Conservation (phyloP, 2,797 vertebrate genomes). For the Falco cherrug region DNA sequence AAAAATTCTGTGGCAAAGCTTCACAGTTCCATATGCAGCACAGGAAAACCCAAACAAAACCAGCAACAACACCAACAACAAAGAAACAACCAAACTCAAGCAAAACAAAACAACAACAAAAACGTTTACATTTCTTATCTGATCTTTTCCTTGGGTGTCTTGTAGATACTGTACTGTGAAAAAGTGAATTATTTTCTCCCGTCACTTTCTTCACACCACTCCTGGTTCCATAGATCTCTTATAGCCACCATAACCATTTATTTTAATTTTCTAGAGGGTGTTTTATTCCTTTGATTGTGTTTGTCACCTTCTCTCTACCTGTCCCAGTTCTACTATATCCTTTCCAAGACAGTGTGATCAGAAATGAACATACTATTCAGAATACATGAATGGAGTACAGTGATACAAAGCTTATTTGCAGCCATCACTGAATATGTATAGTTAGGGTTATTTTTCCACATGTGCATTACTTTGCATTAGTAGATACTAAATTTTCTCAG, state of each 20-base stretch:
- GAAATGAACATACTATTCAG: neutral
- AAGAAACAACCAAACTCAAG: accelerated
- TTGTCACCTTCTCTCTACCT: neutral
- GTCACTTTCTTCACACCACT: neutral
- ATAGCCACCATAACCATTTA: neutral
- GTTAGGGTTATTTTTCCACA: neutral
- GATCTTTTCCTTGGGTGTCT: neutral
- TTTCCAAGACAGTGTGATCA: neutral
- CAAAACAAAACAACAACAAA: neutral
- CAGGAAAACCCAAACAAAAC: neutral
- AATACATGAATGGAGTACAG: neutral
- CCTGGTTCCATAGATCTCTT: neutral
- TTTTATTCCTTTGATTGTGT: neutral
- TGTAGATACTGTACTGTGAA: neutral
- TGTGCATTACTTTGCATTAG: neutral
- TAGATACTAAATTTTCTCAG: conserved; percentile 13
- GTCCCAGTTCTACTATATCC: neutral
- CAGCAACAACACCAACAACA: neutral
- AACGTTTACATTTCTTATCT: neutral
- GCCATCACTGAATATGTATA: neutral
- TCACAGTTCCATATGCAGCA: neutral
- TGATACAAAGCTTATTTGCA: neutral
- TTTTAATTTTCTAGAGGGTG: neutral
- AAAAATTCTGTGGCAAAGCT: neutral
- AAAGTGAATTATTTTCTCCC: neutral